Base-by-base conservation (phyloP, 2,888 invertebrate genomes). In the Periphyllus acericola region DNA sequence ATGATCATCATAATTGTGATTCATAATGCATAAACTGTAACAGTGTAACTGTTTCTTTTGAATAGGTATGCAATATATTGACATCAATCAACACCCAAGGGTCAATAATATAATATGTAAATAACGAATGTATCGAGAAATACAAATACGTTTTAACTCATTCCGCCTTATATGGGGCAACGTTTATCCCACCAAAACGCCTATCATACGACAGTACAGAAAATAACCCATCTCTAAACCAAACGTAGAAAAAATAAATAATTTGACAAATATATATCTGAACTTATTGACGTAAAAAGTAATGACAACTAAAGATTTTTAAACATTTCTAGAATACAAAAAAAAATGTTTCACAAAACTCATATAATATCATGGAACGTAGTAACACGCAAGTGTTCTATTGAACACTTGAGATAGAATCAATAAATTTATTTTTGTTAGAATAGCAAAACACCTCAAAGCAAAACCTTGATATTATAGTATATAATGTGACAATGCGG, bases 401-500 rank as follows among this genome's bases (percentile, higher is more conserved):
- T 74, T 29, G 55, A 60, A 82, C 6, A 81, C n/a, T 29, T 6
- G 3, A 83, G 83, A 83, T 74, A 83, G 55, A 29, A 83, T 83
- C 74, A 21, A 72, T 83, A 52, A 32, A 34, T 19, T 60, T 29
- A 75, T 36, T 75, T 83, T 60, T 83, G 74, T 83, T 74, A 83
- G 74, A 83, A 83, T 52, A 83, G n/a, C 52, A 60, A 29, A 83
- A 74, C 29, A 55, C 74, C 55, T 83, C n/a, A 46, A 46, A 19
- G 82, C 72, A n/a, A 83, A 82, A 72, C 82, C 29, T 55, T 55
- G 83, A 60, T 74, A 83, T 5, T n/a, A 55, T 83, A 29, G 4
- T 52, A 72, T 82, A 34, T 34, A 52, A 52, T 82, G 29, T 46
- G 17, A 34, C 32, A 34, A 74, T 21, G 74, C 14, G 17, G 1